Percentiles rank a stretch among this genome's conserved stretches.
These are phyloP conservation scores for Dascillus cervinus DNA, from an alignment of 2,888 invertebrate species.

Conservation along the genomic window DNA sequence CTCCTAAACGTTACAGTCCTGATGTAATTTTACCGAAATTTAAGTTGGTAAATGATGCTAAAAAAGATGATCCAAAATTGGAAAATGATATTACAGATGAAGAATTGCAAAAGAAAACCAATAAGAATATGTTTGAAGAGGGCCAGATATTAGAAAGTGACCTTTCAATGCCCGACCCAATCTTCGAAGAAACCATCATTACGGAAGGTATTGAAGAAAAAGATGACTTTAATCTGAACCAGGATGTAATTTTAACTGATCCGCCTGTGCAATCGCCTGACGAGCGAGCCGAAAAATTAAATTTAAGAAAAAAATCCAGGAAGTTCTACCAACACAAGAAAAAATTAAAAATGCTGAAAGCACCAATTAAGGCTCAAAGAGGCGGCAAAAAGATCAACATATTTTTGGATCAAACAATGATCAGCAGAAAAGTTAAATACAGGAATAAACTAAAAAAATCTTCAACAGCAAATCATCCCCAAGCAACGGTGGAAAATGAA, in stretches of 20 bases:
- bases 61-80: background rate
- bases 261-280: background rate
- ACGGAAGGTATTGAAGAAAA: slow-evolving; percentile 1
- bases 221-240: background rate
- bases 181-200: slow-evolving; percentile 6
- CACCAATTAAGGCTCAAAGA: background rate
- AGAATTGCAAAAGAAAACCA: background rate
- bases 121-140: background rate
- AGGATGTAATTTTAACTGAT: background rate
- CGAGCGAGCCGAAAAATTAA: background rate
- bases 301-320: background rate
- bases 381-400: background rate
- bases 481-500: no score
- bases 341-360: background rate
- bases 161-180: slow-evolving; percentile 4
- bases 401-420: background rate
- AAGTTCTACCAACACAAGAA: background rate
- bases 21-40: background rate
- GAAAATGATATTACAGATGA: background rate
- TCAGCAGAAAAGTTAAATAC: background rate
- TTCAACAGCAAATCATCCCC: no score
- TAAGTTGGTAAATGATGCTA: background rate
- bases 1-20: slow-evolving; percentile 5
- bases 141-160: slow-evolving; percentile 3
- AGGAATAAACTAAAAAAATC: slow-evolving; percentile 1